Evolutionary conservation across 2,113 vertebrate genomes (phyloP).

Genomic region (Gymnorhina tibicen): DNA sequence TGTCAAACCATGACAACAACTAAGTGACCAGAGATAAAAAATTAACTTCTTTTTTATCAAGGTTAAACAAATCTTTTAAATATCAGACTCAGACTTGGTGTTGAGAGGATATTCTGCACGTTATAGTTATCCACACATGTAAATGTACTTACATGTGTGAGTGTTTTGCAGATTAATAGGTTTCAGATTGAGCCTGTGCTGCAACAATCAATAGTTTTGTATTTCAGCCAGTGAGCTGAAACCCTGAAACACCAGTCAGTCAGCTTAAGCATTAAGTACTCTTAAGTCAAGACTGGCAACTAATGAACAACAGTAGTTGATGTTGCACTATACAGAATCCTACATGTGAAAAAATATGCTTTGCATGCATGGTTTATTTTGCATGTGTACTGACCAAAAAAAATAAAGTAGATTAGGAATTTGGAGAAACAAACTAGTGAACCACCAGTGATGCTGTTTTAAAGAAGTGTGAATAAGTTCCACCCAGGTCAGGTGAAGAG

Average conservation of each 20-base stretch:
- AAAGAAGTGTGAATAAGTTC: not conserved
- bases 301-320: not conserved
- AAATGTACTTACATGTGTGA: not conserved
- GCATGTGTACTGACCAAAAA: not conserved
- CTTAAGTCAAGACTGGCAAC: not conserved
- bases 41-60: not conserved
- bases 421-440: not conserved
- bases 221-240: not conserved
- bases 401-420: not conserved
- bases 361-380: not conserved
- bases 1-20: no score
- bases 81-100: not conserved
- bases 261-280: not conserved
- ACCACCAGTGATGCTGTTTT: not conserved
- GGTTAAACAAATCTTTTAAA: not conserved
- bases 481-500: not conserved
- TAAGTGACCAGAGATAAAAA: not conserved
- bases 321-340: not conserved
- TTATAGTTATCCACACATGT: not conserved
- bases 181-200: not conserved
- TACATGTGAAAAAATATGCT: not conserved
- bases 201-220: not conserved
- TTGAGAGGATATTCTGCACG: not conserved
- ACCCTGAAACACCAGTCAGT: not conserved
- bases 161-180: not conserved